These are phyloP conservation scores for Poecile atricapillus DNA, from an alignment of 2,113 vertebrate species.

Conservation along the genomic window DNA sequence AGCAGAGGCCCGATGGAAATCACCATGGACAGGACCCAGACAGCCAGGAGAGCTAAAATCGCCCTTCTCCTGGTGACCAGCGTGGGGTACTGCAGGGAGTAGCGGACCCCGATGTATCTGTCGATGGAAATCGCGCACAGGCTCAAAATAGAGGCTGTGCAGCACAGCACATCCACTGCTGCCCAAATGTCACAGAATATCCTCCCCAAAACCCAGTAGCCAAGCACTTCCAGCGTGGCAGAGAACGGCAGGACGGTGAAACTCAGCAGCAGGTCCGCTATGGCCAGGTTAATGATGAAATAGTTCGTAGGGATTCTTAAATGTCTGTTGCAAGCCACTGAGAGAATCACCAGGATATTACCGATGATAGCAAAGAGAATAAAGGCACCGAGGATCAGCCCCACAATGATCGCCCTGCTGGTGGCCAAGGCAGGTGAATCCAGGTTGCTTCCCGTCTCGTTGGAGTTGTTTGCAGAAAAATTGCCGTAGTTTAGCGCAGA, in stretches of 20 bases:
- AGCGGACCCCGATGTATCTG: constrained; percentile 92
- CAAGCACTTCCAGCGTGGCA: constrained; percentile 86
- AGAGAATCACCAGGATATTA: constrained; percentile 94
- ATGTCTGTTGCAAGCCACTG: constrained; percentile 94
- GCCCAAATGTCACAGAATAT: constrained; percentile 98
- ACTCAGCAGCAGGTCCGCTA: constrained; percentile 92
- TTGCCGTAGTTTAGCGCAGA: constrained; percentile 58
- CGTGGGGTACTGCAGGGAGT: constrained; percentile 90
- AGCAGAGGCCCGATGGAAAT: constrained; percentile 96
- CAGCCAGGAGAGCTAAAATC: constrained; percentile 86
- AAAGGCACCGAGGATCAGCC: constrained; percentile 90
- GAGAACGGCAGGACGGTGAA: constrained; percentile 94
- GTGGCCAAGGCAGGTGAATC: constrained; percentile 77
- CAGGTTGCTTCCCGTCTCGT: constrained; percentile 72
- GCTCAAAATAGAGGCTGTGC: constrained; percentile 95
- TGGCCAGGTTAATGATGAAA: constrained; percentile 94
- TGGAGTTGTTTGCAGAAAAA: constrained; percentile 71
- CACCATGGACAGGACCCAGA: constrained; percentile 91
- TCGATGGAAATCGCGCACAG: constrained; percentile 97
- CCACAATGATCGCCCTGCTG: constrained; percentile 84
- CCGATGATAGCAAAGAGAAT: constrained; percentile 93
- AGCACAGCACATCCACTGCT: constrained; percentile 94
- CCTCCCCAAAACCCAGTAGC: constrained; percentile 91
- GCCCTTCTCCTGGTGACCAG: constrained; percentile 91
- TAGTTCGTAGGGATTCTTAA: constrained; percentile 96